Base-by-base conservation (phyloP, 1,140 invertebrate species). In the Drosophila sulfurigaster region DNA sequence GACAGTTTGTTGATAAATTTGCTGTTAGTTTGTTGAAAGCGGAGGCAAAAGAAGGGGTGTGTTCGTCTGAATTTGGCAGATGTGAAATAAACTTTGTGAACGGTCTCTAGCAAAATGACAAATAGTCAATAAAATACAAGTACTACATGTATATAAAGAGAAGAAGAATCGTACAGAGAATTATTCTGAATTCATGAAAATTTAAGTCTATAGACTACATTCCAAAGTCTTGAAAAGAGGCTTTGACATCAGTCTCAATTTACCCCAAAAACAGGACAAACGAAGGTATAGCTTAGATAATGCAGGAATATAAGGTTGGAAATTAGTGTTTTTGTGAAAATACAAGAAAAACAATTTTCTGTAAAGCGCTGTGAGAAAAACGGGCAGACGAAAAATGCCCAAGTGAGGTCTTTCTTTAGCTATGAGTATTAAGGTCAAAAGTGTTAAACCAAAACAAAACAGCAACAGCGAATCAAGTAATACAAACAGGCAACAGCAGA, bases 1-100 rank as follows among this genome's bases (percentile, higher is more conserved):
- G 83, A 88, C 83, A 88, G 59, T 64, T 70, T 69, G 66, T 81
- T 89, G 83, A 88, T 88, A 83, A 75, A 81, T 89, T 72, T 81
- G 56, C 32, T 71, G 67, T 72, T 59, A 43, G 43, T 51, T 60
- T 6, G 56, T n/a, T 49, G 43, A 28, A n/a, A 16, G 46, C 41
- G 38, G 43, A 52, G 32, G 6, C 45, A 45, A 4, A 56, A 11
- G 10, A 13, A 15, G 20, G 10, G 35, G 35, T 10, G 35, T 10
- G 16, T 70, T 16, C 11, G 38, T 8, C 11, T 8, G 5, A 15
- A 58, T 85, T 66, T 67, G 45, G 59, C 54, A 63, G 49, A 58
- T 79, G 72, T 77, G 76, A 87, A 81, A 77, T 80, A 63, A 46
- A 51, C 79, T 32, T 77, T 59, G 25, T 13, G 56, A n/a, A 41